These are phyloP conservation scores for Nannobrachium achirus DNA, from an alignment of 2,113 vertebrate genomes.

Conservation along the genomic window DNA sequence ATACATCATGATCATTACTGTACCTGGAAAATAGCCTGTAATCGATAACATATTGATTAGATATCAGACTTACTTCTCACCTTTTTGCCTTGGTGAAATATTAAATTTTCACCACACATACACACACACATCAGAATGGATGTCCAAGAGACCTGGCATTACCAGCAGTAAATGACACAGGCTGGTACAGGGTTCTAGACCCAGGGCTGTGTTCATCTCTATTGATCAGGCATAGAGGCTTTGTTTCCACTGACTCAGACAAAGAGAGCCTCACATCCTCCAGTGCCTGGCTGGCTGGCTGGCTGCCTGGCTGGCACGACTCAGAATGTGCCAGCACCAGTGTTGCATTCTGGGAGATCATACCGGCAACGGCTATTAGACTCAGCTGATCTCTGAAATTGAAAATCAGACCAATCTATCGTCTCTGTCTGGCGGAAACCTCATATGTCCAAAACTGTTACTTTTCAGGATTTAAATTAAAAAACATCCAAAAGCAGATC, in stretches of 20 bases:
- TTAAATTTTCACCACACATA: not conserved
- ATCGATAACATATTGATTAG: constrained; percentile 28
- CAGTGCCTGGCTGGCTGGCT: constrained; percentile 33
- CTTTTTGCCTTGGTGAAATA: not conserved
- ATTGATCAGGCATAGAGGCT: constrained; percentile 34
- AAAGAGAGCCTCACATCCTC: constrained; percentile 49
- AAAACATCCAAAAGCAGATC: too few relatives aligned
- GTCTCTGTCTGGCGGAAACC: too few relatives aligned
- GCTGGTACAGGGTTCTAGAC: not conserved
- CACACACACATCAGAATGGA: not conserved
- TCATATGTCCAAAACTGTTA: too few relatives aligned
- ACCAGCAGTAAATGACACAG: constrained; percentile 12
- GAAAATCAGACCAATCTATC: constrained; percentile 58
- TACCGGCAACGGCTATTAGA: constrained; percentile 73
- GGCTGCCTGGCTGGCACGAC: constrained; percentile 28
- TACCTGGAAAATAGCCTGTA: constrained; percentile 5
- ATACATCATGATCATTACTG: not conserved
- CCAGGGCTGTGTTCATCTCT: constrained; percentile 14
- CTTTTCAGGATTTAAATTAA: too few relatives aligned
- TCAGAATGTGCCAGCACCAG: constrained; percentile 59
- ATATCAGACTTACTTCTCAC: not conserved
- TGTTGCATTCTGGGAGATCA: constrained; percentile 75
- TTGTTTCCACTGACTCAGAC: constrained; percentile 11
- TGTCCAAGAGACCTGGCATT: too few relatives aligned
- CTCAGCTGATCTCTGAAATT: constrained; percentile 56